A percentile compares a stretch with the other conserved stretches of the same genome.
phyloP scores from a whole-genome alignment of 2,113 vertebrate genomes.

The Salvelinus alpinus region DNA sequence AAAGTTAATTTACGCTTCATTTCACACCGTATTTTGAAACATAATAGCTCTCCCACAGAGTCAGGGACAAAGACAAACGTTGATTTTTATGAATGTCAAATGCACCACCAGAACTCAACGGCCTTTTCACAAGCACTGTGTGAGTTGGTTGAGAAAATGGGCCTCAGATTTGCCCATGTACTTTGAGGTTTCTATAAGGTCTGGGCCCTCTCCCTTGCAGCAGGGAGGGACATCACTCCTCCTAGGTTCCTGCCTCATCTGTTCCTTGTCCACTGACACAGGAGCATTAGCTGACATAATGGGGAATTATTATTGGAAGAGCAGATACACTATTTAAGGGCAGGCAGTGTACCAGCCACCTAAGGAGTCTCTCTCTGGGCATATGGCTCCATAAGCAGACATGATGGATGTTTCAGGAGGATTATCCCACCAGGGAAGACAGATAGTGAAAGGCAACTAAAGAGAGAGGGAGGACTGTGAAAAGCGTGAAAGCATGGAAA shows the following conservation, averaged over 20 bases:
- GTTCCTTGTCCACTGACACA: slow-evolving; percentile 18
- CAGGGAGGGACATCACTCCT: slow-evolving; percentile 14
- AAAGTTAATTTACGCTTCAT: background rate
- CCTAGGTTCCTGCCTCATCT: slow-evolving; percentile 41
- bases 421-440: background rate
- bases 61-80: background rate
- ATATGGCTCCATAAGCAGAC: slow-evolving; percentile 7
- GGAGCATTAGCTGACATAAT: slow-evolving; percentile 1
- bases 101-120: background rate
- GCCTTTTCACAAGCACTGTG: background rate
- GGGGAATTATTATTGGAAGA: slow-evolving; percentile 1
- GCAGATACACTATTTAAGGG: background rate
- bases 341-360: background rate
- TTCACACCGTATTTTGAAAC: background rate
- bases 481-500: too few relatives aligned
- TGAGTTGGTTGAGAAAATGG: background rate
- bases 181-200: background rate
- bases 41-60: background rate
- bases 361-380: background rate
- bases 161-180: background rate
- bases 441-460: background rate
- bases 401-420: slow-evolving; percentile 5
- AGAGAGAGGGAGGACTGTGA: slow-evolving; percentile 14
- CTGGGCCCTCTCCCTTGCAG: slow-evolving; percentile 3
- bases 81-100: background rate